These are phyloP conservation scores for Caracal caracal DNA, from an alignment of 2,113 vertebrate species.

Conservation along the genomic window DNA sequence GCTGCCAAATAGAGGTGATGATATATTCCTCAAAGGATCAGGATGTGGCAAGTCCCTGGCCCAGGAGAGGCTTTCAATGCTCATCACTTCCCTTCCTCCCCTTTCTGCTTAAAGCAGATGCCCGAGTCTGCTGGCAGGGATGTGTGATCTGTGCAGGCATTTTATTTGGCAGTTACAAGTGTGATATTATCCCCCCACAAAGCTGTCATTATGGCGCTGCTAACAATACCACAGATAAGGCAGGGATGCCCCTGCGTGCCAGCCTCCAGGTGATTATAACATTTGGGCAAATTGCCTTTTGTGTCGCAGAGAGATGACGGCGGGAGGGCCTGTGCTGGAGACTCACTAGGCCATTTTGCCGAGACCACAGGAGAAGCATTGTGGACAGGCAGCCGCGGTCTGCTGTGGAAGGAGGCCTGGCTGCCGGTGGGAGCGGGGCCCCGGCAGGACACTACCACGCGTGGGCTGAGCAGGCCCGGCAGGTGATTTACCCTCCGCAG, in stretches of 20 bases:
- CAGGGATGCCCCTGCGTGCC: slow-evolving; percentile 58
- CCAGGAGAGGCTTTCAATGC: neutral
- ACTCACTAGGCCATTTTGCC: slow-evolving; percentile 9
- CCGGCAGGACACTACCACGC: too few relatives aligned
- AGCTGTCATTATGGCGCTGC: slow-evolving; percentile 68
- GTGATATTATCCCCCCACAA: slow-evolving; percentile 74
- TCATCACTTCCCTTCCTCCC: neutral
- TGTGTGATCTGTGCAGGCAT: slow-evolving; percentile 24
- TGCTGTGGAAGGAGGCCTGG: neutral
- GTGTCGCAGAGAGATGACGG: slow-evolving; percentile 59
- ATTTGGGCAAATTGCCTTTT: slow-evolving; percentile 81
- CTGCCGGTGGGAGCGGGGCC: neutral
- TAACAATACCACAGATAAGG: slow-evolving; percentile 74
- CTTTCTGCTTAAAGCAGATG: neutral
- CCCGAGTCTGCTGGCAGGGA: neutral
- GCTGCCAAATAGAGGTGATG: neutral
- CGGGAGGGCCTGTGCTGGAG: slow-evolving; percentile 4
- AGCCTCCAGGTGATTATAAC: slow-evolving; percentile 80
- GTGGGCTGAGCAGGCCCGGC: neutral
- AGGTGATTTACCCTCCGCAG: neutral
- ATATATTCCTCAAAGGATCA: neutral
- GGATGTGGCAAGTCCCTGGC: neutral
- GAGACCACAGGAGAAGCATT: neutral
- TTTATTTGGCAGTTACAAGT: slow-evolving; percentile 67
- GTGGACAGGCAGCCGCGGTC: neutral